Conservation (phyloP, 2,113 vertebrate species). For the Piprites chloris region DNA sequence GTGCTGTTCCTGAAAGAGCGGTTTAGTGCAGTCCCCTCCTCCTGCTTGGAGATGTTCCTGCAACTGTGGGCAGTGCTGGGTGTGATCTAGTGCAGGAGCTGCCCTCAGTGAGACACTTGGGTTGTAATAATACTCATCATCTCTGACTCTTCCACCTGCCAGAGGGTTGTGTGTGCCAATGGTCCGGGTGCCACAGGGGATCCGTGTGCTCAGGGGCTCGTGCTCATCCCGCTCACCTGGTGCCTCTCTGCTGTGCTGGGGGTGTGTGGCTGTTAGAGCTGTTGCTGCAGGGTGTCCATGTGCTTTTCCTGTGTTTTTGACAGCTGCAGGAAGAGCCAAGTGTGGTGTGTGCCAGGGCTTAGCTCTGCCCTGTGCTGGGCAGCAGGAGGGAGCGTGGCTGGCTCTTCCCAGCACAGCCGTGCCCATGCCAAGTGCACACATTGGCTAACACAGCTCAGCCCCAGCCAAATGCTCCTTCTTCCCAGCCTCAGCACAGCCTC, state of each 20-base stretch:
- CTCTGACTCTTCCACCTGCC: background rate
- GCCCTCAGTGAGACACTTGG: background rate
- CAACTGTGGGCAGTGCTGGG: fast-evolving
- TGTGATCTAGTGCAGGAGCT: background rate
- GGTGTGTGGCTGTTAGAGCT: fast-evolving
- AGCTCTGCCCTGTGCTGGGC: background rate
- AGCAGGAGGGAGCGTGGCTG: background rate
- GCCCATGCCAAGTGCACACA: fast-evolving
- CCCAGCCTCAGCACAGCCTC: background rate
- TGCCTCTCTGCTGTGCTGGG: background rate
- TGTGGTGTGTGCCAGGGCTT: background rate
- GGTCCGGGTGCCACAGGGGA: fast-evolving
- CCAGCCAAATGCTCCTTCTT: background rate
- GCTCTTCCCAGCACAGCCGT: background rate
- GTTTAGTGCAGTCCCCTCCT: background rate
- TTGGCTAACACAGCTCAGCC: background rate
- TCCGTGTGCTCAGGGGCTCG: fast-evolving
- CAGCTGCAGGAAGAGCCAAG: background rate
- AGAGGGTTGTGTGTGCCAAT: background rate
- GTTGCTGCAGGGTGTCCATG: background rate
- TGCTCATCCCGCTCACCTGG: background rate
- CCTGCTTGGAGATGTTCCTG: background rate
- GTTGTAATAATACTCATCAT: background rate
- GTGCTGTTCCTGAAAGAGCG: background rate
- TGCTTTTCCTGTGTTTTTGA: background rate